A percentile compares a stretch with the other conserved stretches of the same genome.
These are phyloP conservation scores for Hyperoplus lanceolatus DNA, from an alignment of 2,797 vertebrate species.

Conservation along the genomic window DNA sequence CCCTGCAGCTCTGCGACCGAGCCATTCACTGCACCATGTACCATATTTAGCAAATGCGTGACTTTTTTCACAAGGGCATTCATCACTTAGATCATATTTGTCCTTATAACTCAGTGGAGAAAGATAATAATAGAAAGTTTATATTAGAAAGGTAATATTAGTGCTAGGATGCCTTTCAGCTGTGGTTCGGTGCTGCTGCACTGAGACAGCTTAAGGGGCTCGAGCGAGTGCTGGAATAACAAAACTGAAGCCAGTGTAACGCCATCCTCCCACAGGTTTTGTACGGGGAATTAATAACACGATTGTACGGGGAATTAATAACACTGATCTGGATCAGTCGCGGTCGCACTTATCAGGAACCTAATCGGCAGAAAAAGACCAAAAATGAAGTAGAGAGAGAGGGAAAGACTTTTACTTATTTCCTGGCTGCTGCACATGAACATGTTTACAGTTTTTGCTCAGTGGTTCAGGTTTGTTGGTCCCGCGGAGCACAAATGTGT, in stretches of 20 bases:
- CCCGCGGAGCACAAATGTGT: slow-evolving; percentile 48
- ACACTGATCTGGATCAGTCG: slow-evolving; percentile 51
- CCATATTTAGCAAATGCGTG: slow-evolving; percentile 60
- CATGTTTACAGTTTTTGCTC: slow-evolving; percentile 67
- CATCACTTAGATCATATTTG: slow-evolving; percentile 64
- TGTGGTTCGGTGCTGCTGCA: slow-evolving; percentile 56
- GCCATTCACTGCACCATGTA: slow-evolving; percentile 38
- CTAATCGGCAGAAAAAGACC: slow-evolving; percentile 66
- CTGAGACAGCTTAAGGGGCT: slow-evolving; percentile 48
- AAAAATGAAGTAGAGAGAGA: slow-evolving; percentile 58
- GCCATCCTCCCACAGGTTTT: slow-evolving; percentile 73
- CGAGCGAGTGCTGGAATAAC: slow-evolving; percentile 60
- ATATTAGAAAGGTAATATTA: slow-evolving; percentile 61
- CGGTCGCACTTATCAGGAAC: slow-evolving; percentile 57
- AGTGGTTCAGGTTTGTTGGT: slow-evolving; percentile 56
- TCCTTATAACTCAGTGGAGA: slow-evolving; percentile 53
- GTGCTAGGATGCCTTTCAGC: slow-evolving; percentile 59
- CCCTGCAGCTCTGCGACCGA: slow-evolving; percentile 48
- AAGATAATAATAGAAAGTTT: slow-evolving; percentile 65
- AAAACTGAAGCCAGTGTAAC: slow-evolving; percentile 64
- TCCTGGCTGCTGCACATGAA: slow-evolving; percentile 63
- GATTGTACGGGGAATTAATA: slow-evolving; percentile 57
- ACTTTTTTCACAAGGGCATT: slow-evolving; percentile 49
- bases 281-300: slow-evolving; percentile 50
- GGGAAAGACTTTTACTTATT: slow-evolving; percentile 54